Conservation (phyloP, 2,888 invertebrate genomes). For the Drosophila trichaetosa region DNA sequence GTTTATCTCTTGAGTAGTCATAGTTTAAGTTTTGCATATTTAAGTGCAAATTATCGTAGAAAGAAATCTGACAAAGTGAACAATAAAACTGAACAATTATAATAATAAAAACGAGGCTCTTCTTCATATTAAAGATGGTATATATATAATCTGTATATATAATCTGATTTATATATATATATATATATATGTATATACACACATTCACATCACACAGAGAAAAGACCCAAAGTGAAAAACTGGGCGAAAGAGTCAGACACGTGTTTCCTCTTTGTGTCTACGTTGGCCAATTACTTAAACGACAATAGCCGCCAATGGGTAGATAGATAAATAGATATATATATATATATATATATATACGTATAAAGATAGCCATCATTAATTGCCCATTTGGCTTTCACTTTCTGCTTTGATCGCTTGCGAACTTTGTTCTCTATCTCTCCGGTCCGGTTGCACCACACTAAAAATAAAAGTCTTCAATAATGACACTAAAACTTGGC, state of each 20-base stretch:
- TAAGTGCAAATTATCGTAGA: constrained; percentile 54
- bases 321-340: neutral
- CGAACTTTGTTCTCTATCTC: constrained; percentile 5
- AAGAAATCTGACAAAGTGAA: constrained; percentile 30
- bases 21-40: constrained; percentile 40
- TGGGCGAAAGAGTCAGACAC: constrained; percentile 38
- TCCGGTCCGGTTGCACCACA: neutral
- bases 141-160: no score
- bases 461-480: constrained; percentile 29
- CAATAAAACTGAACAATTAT: constrained; percentile 30
- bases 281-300: constrained; percentile 34
- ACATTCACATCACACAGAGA: neutral
- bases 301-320: constrained; percentile 30
- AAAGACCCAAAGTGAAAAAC: constrained; percentile 3
- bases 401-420: constrained; percentile 40
- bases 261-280: constrained; percentile 31
- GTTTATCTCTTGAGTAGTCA: constrained; percentile 23
- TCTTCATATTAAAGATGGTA: neutral
- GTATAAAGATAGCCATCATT: constrained; percentile 36
- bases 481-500: constrained; percentile 28
- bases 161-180: neutral
- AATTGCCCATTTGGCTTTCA: constrained; percentile 56
- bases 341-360: no score
- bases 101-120: no score
- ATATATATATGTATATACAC: no score